Base-by-base conservation (phyloP, 2,888 invertebrate species). In the Hydraecia micacea region DNA sequence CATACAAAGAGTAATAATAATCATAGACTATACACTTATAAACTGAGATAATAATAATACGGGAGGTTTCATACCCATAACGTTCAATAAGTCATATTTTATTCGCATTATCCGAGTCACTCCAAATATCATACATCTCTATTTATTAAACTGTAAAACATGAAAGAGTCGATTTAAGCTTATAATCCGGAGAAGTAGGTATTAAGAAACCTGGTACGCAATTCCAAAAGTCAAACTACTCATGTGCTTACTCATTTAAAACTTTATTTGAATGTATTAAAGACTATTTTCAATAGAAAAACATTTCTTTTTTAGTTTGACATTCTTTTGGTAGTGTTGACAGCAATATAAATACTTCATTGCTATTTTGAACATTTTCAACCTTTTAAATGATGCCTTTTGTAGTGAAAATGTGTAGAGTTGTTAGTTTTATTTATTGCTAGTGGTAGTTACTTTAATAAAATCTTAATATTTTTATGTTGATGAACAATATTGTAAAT, bases 221-320 rank as follows among this genome's bases (percentile, higher is more conserved):
- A 18, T 52, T 55, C 2, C 1, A 60, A 58, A 25, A 28, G 28
- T 15, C 15, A 28, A 28, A 15, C 2, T n/a, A 36, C 4, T 28
- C 6, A 8, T 25, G 2, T 42, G 21, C 8, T 36, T 60, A 18
- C 4, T 15, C 9, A 74, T 52, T 74, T 60, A n/a, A 28, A 72
- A 13, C 52, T 25, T 1, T 82, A 74, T 0, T 0, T 0, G 0
- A 6, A 9, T 0, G 0, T 0, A 0, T 0, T 72, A 70, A 36
- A 15, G 36, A 3, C 25, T 36, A 36, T 63, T 66, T 52, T 70
- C 2, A 18, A 36, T 7, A 21, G 0, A 36, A 11, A 3, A 2
- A 46, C 0, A 4, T 0, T 25, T 60, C 73, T 73, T 52, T 52
- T 49, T 5, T 49, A 2, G n/a, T 60, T 76, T 83, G 86, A 81